A percentile compares a stretch with the other conserved stretches of the same genome.
Conservation (phyloP, 2,797 vertebrate species). For the Centropyge bicolor region DNA sequence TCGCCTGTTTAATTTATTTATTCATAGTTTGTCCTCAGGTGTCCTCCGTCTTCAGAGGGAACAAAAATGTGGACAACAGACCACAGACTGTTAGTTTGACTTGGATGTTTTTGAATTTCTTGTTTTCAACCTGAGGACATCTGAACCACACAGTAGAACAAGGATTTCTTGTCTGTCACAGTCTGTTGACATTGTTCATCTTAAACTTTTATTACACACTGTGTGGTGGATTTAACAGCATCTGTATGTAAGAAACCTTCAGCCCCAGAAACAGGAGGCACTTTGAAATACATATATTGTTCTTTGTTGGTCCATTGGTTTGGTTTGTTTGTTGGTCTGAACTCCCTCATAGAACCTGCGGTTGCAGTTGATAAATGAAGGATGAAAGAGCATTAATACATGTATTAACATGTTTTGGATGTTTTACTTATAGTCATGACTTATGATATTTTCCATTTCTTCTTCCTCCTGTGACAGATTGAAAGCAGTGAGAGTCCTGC, state of each 20-base stretch:
- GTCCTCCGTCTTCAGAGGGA: not conserved
- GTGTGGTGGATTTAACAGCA: not conserved
- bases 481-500: not conserved
- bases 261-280: not conserved
- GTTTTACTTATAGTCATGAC: not conserved
- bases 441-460: not conserved
- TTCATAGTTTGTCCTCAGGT: slow-evolving; percentile 4
- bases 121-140: slow-evolving; percentile 5
- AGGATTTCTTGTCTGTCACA: not conserved
- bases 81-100: not conserved
- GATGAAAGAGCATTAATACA: not conserved
- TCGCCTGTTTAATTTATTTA: slow-evolving; percentile 4
- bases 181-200: not conserved
- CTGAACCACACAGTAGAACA: not conserved
- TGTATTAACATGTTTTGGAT: not conserved
- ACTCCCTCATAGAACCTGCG: not conserved
- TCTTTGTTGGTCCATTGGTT: not conserved
- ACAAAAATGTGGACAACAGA: not conserved
- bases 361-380: not conserved
- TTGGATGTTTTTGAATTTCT: not conserved
- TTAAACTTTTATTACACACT: not conserved
- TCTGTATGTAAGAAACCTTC: not conserved
- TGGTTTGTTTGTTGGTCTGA: not conserved
- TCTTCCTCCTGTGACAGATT: slow-evolving; percentile 17
- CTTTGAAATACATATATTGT: not conserved